Percentiles rank a stretch among this genome's conserved stretches.
Conservation (phyloP, 2,113 vertebrate genomes). For the Rana temporaria region DNA sequence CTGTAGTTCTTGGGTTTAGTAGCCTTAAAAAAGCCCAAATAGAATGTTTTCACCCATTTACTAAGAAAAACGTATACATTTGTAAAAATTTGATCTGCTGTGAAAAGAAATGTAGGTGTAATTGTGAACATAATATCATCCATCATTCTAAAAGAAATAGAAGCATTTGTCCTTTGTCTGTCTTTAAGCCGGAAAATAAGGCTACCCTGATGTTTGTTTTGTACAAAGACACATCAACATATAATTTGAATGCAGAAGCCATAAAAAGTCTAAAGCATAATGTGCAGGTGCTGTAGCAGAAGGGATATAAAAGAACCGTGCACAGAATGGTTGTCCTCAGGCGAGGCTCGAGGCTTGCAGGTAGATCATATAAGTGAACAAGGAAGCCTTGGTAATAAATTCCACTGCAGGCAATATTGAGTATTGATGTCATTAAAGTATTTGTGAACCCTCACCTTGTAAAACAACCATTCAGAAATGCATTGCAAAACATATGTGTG, state of each 20-base stretch:
- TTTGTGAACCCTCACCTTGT: neutral
- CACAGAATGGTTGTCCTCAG: conserved; percentile 31
- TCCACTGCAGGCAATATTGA: neutral
- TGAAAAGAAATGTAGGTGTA: too few species aligned
- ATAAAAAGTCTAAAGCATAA: conserved; percentile 12
- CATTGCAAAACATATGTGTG: too few species aligned
- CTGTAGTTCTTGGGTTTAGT: too few species aligned
- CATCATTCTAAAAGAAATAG: neutral
- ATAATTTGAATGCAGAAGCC: conserved; percentile 52
- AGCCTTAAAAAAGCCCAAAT: too few species aligned
- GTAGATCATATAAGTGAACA: conserved; percentile 40
- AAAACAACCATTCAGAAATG: too few species aligned
- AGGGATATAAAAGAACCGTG: conserved; percentile 30
- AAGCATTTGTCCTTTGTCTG: neutral
- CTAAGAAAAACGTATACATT: neutral
- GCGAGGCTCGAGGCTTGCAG: conserved; percentile 18
- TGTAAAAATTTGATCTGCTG: neutral
- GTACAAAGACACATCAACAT: conserved; percentile 36
- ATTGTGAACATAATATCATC: too few species aligned
- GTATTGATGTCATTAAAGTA: neutral
- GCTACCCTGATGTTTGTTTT: conserved; percentile 15
- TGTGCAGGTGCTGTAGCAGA: conserved; percentile 38
- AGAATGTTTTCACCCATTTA: too few species aligned
- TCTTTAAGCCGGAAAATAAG: neutral
- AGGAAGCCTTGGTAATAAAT: conserved; percentile 1